phyloP scores from a whole-genome alignment of 2,797 vertebrate species.

The Alauda arvensis region DNA sequence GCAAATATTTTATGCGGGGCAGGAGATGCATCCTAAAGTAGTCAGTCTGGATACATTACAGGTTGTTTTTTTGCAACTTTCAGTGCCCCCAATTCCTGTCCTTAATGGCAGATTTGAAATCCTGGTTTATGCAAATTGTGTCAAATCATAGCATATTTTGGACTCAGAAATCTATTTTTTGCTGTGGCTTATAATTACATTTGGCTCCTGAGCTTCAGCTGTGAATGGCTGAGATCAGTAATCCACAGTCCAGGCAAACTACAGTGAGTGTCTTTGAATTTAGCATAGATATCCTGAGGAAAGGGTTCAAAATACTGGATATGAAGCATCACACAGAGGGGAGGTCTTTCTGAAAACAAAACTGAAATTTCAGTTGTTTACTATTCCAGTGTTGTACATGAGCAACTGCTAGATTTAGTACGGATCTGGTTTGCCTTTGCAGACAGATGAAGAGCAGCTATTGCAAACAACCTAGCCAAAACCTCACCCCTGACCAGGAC shows the following conservation, averaged over 20 bases:
- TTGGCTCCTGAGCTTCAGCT: conserved; percentile 4
- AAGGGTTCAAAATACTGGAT: accelerated
- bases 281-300: neutral
- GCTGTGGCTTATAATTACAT: conserved; percentile 18
- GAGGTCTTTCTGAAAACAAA: neutral
- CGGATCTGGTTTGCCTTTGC: neutral
- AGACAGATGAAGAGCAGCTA: neutral
- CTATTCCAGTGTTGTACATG: neutral
- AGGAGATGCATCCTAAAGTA: neutral
- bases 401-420: neutral
- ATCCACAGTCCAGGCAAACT: neutral
- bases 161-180: conserved; percentile 25
- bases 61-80: neutral
- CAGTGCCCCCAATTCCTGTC: conserved; percentile 33
- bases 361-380: neutral
- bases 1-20: neutral
- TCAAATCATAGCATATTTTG: conserved; percentile 43
- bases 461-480: neutral
- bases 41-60: neutral
- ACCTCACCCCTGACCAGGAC: neutral
- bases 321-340: neutral
- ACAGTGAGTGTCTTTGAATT: neutral
- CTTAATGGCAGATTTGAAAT: conserved; percentile 45
- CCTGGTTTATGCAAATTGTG: conserved; percentile 44
- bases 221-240: conserved; percentile 3